phyloP scores from a whole-genome alignment of 2,797 vertebrate species.

The Dendrocincla tyrannina region DNA sequence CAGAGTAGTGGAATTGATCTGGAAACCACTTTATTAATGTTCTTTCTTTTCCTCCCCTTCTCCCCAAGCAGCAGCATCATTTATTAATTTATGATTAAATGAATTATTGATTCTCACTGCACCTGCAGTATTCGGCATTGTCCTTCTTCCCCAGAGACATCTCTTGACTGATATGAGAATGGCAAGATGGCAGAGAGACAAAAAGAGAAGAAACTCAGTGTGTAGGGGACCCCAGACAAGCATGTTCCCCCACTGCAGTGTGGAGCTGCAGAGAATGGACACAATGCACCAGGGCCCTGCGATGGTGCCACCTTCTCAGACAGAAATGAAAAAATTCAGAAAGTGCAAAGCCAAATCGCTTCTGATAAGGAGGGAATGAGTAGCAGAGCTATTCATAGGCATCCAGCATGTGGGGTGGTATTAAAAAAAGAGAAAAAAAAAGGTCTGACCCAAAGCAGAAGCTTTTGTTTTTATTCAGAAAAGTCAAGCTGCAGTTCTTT shows the following conservation, averaged over 20 bases:
- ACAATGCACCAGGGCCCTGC: background rate
- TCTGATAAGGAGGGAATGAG: conserved; percentile 1
- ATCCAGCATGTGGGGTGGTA: background rate
- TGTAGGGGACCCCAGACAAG: background rate
- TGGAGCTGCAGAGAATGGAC: fast-evolving
- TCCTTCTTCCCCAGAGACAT: conserved; percentile 35
- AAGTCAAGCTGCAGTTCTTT: conserved; percentile 62
- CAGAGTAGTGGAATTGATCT: conserved; percentile 50
- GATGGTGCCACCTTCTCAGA: background rate
- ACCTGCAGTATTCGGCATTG: conserved; percentile 43
- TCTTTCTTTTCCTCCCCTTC: conserved; percentile 49
- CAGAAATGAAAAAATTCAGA: background rate
- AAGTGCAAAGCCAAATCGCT: background rate
- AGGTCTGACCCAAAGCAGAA: conserved; percentile 18
- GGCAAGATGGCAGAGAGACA: background rate
- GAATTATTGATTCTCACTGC: conserved; percentile 65
- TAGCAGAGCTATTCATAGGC: conserved; percentile 30
- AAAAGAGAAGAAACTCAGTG: background rate
- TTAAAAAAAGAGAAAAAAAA: background rate
- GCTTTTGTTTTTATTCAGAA: conserved; percentile 58
- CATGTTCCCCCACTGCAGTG: background rate
- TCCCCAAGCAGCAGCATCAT: conserved; percentile 50
- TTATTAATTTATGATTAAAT: conserved; percentile 73
- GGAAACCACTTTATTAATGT: conserved; percentile 60
- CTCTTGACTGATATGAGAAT: conserved; percentile 34